Evolutionary conservation across 1,140 invertebrate species (phyloP), one percentile per base, ranked within the genome.

Genomic region (Leptonema lineaticorne): DNA sequence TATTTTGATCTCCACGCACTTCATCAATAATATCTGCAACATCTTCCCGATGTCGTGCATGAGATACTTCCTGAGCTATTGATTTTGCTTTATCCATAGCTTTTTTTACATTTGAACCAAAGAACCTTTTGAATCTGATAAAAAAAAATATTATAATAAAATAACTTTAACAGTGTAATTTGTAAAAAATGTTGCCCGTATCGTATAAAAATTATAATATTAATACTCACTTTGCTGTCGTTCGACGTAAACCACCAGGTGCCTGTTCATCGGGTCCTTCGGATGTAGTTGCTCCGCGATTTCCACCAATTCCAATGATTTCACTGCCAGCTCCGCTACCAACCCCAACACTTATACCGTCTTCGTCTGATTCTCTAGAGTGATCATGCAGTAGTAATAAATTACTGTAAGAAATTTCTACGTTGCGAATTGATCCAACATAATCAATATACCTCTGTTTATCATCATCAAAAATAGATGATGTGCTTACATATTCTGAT

Each of bases 41-140:
- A 75, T 94, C 92, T 74, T 94, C 92, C 74, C 91, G 92, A 75
- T 94, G 92, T 0, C 92, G 78, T 2, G 90, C 89, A 76, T 93
- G 91, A 0, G 91, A 92, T 2, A 93, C 90, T 74, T 92, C 91
- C 74, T 95, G 93, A 45, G 94, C 93, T 5, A 96, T 89, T 29
- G 90, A 92, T 77, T 94, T 95, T 0, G 95, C 93, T 76, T 93
- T 96, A 73, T 91, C 89, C 74, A 96, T 92, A 0, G 94, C 96
- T 75, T 92, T 93, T 72, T 91, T 91, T 29, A 95, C 89, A 1
- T 91, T 94, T 8, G 87, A 89, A 9, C 94, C 93, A 67, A 98
- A 83, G 75, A 97, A 91, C 67, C 91, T 87, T 81, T 92, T 94
- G 11, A 97, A 80, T 76, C 90, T 88, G 11, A 22, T 64, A 9